phyloP scores from a whole-genome alignment of 2,888 invertebrate species.

The Mactromeris polynyma region DNA sequence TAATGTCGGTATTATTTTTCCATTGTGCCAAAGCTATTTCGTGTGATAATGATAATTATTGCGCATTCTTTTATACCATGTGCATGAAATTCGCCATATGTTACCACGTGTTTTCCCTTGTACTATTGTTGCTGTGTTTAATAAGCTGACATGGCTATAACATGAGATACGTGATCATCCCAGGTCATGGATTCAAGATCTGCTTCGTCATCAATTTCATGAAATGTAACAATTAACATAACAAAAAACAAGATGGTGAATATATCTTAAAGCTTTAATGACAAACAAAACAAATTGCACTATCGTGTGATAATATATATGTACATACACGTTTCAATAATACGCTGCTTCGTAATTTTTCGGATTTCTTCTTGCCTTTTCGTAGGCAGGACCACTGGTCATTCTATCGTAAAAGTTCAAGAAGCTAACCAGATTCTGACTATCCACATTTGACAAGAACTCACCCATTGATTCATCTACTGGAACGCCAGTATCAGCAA shows the following conservation, averaged over 20 bases:
- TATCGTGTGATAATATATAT: not conserved
- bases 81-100: no score
- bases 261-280: not conserved
- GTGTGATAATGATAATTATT: no score
- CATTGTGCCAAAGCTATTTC: no score
- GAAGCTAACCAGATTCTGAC: slow-evolving; percentile 63
- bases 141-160: no score
- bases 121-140: no score
- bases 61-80: no score
- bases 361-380: slow-evolving; percentile 48
- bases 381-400: slow-evolving; percentile 51
- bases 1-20: no score
- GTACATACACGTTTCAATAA: slow-evolving; percentile 22
- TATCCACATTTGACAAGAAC: slow-evolving; percentile 59
- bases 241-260: not conserved
- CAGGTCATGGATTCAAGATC: no score
- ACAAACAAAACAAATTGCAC: slow-evolving; percentile 19
- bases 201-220: no score
- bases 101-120: no score
- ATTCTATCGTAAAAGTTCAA: slow-evolving; percentile 64
- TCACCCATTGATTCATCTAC: slow-evolving; percentile 69
- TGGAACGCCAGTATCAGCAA: slow-evolving; percentile 41
- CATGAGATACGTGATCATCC: no score
- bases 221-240: no score
- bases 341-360: slow-evolving; percentile 58